phyloP scores from a whole-genome alignment of 2,113 vertebrate species.

The Ailuropoda melanoleuca region DNA sequence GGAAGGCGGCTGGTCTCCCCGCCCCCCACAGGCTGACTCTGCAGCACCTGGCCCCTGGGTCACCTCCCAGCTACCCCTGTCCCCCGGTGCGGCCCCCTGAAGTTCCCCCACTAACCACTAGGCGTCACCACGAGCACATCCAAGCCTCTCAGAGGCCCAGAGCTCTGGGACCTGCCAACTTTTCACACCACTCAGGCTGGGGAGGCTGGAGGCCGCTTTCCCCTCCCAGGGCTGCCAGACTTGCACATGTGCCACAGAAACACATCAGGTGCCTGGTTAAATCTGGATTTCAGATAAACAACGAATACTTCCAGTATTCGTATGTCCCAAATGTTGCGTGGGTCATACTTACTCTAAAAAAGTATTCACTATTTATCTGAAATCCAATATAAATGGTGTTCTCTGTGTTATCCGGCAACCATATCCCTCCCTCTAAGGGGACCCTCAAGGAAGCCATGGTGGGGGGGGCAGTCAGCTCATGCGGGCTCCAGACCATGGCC shows the following conservation, averaged over 20 bases:
- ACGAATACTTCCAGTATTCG: not conserved
- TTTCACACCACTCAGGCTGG: not conserved
- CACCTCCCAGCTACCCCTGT: not conserved
- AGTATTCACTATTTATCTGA: not conserved
- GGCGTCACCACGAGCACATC: not conserved
- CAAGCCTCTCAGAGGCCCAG: not conserved
- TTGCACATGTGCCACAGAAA: not conserved
- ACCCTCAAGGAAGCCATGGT: not conserved
- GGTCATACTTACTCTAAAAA: not conserved
- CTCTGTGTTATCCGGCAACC: not conserved
- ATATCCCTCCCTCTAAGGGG: not conserved
- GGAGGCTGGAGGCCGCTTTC: not conserved
- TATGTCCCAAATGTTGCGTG: not conserved
- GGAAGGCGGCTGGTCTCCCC: not conserved
- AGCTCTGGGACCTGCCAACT: not conserved
- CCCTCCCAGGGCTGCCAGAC: not conserved
- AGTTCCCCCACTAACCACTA: not conserved
- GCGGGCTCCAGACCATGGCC: not conserved
- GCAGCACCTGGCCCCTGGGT: not conserved
- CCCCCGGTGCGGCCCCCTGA: not conserved
- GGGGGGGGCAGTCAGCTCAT: not conserved
- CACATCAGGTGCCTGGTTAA: not conserved
- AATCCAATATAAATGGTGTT: not conserved
- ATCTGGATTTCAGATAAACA: not conserved
- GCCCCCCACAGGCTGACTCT: not conserved